Percentiles rank a stretch among this genome's conserved stretches.
These are phyloP conservation scores for Morpho deidamia DNA, from an alignment of 2,888 invertebrate species.

Conservation along the genomic window DNA sequence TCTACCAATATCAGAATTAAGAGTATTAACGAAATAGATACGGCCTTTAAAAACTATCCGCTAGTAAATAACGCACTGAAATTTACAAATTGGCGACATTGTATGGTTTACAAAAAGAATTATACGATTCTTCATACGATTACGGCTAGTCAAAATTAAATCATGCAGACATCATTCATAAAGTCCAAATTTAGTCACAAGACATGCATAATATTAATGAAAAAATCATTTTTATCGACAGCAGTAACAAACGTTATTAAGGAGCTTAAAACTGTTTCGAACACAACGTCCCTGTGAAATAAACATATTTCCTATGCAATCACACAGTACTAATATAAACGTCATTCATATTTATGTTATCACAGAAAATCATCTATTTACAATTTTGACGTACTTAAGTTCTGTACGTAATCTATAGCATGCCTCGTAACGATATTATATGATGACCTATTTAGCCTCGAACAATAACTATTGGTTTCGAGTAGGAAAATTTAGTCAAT, in stretches of 20 bases:
- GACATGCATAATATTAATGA: conserved; percentile 22
- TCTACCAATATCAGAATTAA: conserved; percentile 22
- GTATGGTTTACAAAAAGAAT: not conserved
- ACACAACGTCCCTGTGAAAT: conserved; percentile 58
- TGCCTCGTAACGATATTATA: conserved; percentile 60
- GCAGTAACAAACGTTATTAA: conserved; percentile 21
- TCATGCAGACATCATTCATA: conserved; percentile 23
- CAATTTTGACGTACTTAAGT: conserved; percentile 75
- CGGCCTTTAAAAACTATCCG: conserved; percentile 9
- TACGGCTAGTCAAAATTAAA: conserved; percentile 22
- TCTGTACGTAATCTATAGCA: conserved; percentile 64
- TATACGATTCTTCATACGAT: conserved; percentile 11
- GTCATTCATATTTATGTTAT: conserved; percentile 74
- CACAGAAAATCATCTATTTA: conserved; percentile 80
- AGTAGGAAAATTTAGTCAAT: not conserved
- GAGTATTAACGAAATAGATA: conserved; percentile 22
- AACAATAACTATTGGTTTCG: conserved; percentile 23
- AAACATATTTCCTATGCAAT: conserved; percentile 70
- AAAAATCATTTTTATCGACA: conserved; percentile 15
- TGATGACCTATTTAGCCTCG: conserved; percentile 47
- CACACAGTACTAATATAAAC: conserved; percentile 75
- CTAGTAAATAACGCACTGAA: conserved; percentile 10
- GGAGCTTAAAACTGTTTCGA: conserved; percentile 36
- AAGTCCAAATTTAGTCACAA: conserved; percentile 25
- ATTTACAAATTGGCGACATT: not conserved